phyloP scores from a whole-genome alignment of 2,797 vertebrate species.

The Sphenodon punctatus region DNA sequence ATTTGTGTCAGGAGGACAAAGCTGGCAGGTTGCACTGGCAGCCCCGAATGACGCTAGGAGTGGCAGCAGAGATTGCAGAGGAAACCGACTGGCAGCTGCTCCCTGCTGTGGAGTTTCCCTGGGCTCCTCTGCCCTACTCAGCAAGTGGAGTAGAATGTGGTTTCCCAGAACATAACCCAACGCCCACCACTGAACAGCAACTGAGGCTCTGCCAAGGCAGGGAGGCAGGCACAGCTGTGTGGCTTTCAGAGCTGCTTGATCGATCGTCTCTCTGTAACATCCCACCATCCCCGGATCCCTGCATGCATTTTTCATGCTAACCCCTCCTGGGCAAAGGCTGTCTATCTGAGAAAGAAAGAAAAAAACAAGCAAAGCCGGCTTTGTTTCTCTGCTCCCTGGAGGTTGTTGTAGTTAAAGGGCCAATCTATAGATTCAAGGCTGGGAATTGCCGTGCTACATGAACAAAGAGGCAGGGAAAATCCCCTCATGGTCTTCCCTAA shows the following conservation, averaged over 20 bases:
- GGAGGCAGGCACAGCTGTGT: slow-evolving; percentile 74
- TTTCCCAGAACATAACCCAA: fast-evolving
- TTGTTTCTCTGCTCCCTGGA: slow-evolving; percentile 50
- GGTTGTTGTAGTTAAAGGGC: slow-evolving; percentile 68
- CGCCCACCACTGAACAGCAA: fast-evolving
- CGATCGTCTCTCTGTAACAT: slow-evolving; percentile 69
- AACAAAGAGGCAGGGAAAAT: slow-evolving; percentile 63
- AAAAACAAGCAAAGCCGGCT: slow-evolving; percentile 53
- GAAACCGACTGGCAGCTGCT: background rate
- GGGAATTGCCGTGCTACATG: slow-evolving; percentile 58
- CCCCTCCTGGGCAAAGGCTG: slow-evolving; percentile 67
- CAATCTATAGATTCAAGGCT: slow-evolving; percentile 65
- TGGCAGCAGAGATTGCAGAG: no score
- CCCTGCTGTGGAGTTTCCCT: fast-evolving
- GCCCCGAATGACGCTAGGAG: no score
- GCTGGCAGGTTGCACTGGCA: no score
- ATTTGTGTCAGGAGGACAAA: no score
- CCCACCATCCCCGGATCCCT: slow-evolving; percentile 61
- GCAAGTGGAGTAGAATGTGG: no score
- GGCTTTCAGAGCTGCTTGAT: slow-evolving; percentile 77
- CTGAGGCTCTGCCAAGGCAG: slow-evolving; percentile 21
- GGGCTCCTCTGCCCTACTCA: fast-evolving
- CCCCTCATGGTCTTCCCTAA: slow-evolving; percentile 26
- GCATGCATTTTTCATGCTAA: slow-evolving; percentile 77
- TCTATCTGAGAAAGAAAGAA: slow-evolving; percentile 47